Evolutionary conservation across 2,888 invertebrate species (phyloP), one percentile per base, ranked within the genome.

Genomic region (Parnassius glacialis): DNA sequence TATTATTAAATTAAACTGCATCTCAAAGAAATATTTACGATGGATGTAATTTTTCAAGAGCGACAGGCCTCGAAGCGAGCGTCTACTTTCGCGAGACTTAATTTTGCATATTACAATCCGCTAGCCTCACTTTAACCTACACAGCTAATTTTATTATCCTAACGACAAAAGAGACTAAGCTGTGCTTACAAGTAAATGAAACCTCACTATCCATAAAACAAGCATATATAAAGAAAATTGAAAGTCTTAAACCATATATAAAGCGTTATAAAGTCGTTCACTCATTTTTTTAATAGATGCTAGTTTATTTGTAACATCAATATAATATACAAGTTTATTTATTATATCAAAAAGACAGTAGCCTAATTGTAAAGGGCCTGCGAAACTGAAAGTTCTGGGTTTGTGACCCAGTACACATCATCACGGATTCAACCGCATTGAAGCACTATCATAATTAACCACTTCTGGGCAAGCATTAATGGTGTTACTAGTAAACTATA

Each of bases 11-110:
- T 84, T 82, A 83, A 81, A 85, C 82, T 83, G 77, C 83, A 76
- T 84, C 83, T 83, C 83, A 83, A 84, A 83, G 75, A 84, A 83
- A 84, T 85, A 83, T 85, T 86, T 84, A 86, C 78, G 85, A 83
- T 80, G 76, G 80, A 78, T 75, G 84, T 84, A 82, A 85, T 86
- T 85, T 83, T 86, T 85, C 83, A 84, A 72, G 70, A 64, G 69
- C 64, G 81, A 84, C 84, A 80, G 74, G 81, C 83, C 82, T 82
- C 67, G 74, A 79, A 85, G 83, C 75, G 69, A 12, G 71, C 69
- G 70, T 69, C 76, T 76, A 74, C 74, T 73, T 73, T 72, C 68
- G 71, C 74, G 57, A 60, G 66, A 56, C 57, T 58, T 59, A 65
- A 56, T 56, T 64, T 67, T 52, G 53, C 64, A 53, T 61, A 61